A percentile compares a stretch with the other conserved stretches of the same genome.
phyloP scores from a whole-genome alignment of 2,888 invertebrate species.

The Caenorhabditis sp. region DNA sequence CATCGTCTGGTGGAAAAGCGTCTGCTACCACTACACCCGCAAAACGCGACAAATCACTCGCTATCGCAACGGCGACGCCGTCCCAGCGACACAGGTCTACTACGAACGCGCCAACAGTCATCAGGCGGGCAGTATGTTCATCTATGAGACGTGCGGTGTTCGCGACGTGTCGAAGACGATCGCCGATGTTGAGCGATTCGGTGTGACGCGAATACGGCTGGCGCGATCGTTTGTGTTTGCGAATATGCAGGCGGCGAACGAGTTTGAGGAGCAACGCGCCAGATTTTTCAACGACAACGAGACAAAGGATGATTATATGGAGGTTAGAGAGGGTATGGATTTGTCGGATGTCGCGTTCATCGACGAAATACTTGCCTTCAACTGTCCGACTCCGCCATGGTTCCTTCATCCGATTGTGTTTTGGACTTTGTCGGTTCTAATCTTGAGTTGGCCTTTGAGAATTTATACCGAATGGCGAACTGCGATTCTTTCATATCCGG shows the following conservation, averaged over 20 bases:
- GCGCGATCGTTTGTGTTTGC: conserved; percentile 79
- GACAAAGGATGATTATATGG: conserved; percentile 84
- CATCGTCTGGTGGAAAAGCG: conserved; percentile 86
- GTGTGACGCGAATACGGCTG: conserved; percentile 41
- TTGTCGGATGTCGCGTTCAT: conserved; percentile 73
- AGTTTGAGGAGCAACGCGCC: conserved; percentile 83
- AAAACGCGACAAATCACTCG: conserved; percentile 78
- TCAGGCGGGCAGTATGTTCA: conserved; percentile 81
- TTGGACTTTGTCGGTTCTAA: conserved; percentile 80
- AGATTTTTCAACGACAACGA: conserved; percentile 83
- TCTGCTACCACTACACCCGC: conserved; percentile 84
- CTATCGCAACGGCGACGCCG: conserved; percentile 83
- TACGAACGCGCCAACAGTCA: conserved; percentile 84
- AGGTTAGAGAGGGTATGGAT: conserved; percentile 80
- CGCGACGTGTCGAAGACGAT: conserved; percentile 51
- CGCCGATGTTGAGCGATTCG: conserved; percentile 37
- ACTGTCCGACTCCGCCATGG: conserved; percentile 47
- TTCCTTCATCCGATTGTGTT: conserved; percentile 78
- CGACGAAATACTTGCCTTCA: conserved; percentile 50
- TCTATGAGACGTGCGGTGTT: conserved; percentile 80
- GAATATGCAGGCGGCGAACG: conserved; percentile 78
- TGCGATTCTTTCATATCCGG: conserved; percentile 83
- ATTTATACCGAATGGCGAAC: conserved; percentile 83
- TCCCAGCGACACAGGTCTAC: conserved; percentile 83
- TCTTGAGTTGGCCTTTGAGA: conserved; percentile 83